Base-by-base conservation (phyloP, 2,113 vertebrate genomes). In the Macquaria ambigua region DNA sequence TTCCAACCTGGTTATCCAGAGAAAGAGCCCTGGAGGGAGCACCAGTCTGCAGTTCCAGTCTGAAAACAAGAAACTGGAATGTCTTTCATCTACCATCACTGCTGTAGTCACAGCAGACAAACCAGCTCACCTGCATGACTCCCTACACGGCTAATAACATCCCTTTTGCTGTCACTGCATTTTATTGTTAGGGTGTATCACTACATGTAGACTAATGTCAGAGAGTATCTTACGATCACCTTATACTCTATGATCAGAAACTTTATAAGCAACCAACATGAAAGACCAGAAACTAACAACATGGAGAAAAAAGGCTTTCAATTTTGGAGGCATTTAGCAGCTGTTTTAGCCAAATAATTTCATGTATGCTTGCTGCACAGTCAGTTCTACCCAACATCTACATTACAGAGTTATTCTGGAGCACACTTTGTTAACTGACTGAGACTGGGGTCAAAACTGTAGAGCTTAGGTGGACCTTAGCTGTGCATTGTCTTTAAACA, bases 401-500 rank as follows among this genome's bases (percentile, higher is more conserved):
- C 50, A 21, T 43, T 18, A 64, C 18, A 9, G 1, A 21, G 21
- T 16, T 67, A 9, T 67, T 58, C 7, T 69, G 6, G 34, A n/a
- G 39, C 25, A 69, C 25, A 21, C 10, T 21, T 63, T n/a, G 25
- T 25, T 37, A 20, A 21, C 21, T 48, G 28, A 6, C 39, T 20
- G 18, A 43, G 21, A 39, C 37, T 9, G 3, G 37, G 18, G 31
- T 59, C 23, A 69, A 11, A n/a, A 12, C 52, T 21, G 37, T 34
- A 1, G 52, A n/a, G 16, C 1, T n/a, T 12, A 5, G 28, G 9
- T 28, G 16, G 43, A 69, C n/a, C 18, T 76, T 52, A 50, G 39
- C 50, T 48, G 48, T 21, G 10, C 39, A 28, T 25, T 62, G 28
- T 21, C 58, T 81, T 37, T 21, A 53, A 58, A 73, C 85, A 85